These are phyloP conservation scores for Galago senegalensis DNA, from an alignment of 2,797 vertebrate species.

Conservation along the genomic window DNA sequence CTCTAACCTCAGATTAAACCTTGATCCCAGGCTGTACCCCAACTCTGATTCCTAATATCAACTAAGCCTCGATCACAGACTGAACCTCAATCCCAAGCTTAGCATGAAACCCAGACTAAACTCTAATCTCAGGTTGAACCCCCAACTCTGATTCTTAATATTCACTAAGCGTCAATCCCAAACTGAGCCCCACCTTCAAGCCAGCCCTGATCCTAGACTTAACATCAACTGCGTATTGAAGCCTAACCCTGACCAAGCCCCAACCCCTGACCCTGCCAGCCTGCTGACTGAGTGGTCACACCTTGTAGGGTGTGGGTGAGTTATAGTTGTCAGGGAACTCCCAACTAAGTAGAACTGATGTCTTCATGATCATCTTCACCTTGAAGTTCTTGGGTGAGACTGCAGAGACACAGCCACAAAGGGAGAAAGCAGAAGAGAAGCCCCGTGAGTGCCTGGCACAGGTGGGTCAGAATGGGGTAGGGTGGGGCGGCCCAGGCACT, in stretches of 20 bases:
- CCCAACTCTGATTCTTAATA: not conserved
- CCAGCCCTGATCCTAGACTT: not conserved
- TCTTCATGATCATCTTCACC: slow-evolving; percentile 98
- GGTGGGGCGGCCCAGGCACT: slow-evolving; percentile 75
- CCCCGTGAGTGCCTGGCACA: not conserved
- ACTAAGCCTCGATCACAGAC: no score
- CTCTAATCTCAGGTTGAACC: not conserved
- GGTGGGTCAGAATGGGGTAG: fast-evolving
- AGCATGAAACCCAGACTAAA: not conserved
- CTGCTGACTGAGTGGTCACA: slow-evolving; percentile 67
- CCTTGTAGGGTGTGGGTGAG: slow-evolving; percentile 93
- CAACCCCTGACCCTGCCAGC: not conserved
- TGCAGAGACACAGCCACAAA: slow-evolving; percentile 85
- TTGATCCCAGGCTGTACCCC: not conserved
- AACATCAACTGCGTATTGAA: not conserved
- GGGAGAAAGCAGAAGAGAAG: slow-evolving; percentile 82
- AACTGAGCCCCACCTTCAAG: not conserved
- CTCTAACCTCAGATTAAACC: not conserved
- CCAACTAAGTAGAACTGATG: slow-evolving; percentile 96
- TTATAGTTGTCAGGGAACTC: slow-evolving; percentile 95
- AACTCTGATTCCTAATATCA: not conserved
- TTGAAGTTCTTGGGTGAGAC: slow-evolving; percentile 99
- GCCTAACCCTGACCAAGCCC: fast-evolving
- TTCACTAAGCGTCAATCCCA: fast-evolving
- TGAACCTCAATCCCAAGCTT: not conserved